Base-by-base conservation (phyloP, 2,113 vertebrate genomes). In the Malurus cyaneus region DNA sequence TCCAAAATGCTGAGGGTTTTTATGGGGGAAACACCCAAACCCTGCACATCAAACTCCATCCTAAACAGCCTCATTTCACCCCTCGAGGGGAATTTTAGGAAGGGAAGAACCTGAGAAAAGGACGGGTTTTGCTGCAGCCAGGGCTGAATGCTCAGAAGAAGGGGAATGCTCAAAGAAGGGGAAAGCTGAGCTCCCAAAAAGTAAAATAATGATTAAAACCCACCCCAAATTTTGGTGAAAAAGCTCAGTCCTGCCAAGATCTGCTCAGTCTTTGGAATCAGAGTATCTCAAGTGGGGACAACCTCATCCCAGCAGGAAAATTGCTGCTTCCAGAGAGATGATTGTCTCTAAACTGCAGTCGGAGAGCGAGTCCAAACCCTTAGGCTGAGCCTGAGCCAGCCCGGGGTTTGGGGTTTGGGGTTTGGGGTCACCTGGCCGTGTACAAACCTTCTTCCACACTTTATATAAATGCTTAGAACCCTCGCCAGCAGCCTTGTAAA, bases 381-480 rank as follows among this genome's bases (percentile, higher is more conserved):
- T 73, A 88, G 90, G 95, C 82, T 86, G 84, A 92, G 88, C 65
- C 80, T 71, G 61, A 59, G 92, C 52, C 96, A 96, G n/a, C 85
- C 95, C 36, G 93, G 92, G 70, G 93, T 94, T 91, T 80, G 67
- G 74, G 57, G 46, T 87, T 36, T 36, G 93, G 92, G 70, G 93
- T 94, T 91, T 80, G 67, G 74, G 57, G 46, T 87, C 90, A 93
- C 92, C 90, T 93, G 78, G 97, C 84, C 71, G 78, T 92, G 97
- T 98, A 99, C 99, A 98, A 98, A 99, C 99, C 99, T 99, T 99
- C 98, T 99, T 99, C 99, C 99, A 99, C 77, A 99, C 98, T 99
- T 99, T 99, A 98, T 98, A 98, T 96, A 99, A 98, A 96, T 98
- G 98, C 95, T 96, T 98, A 97, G 97, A 96, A 82, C 96, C 98